These are phyloP conservation scores for Nomada lathburiana DNA, from an alignment of 2,888 invertebrate genomes.

Conservation along the genomic window DNA sequence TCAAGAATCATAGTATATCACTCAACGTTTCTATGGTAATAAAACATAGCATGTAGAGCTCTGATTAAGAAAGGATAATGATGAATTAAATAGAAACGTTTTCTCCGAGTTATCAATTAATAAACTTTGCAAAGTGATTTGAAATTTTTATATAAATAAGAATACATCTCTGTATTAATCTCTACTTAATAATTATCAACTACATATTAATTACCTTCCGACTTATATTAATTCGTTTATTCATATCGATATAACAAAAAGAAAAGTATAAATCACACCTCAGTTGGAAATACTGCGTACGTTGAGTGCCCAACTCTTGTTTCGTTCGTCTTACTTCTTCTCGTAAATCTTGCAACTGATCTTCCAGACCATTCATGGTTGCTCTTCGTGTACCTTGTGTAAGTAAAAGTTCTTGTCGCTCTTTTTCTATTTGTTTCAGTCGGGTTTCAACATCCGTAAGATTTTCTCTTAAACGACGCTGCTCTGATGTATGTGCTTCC, in stretches of 20 bases:
- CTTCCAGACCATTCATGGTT: conserved; percentile 86
- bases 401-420: conserved; percentile 86
- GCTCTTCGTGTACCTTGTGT: conserved; percentile 85
- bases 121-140: no score
- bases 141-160: no score
- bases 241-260: no score
- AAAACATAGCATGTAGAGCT: neutral
- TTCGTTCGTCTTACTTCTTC: conserved; percentile 85
- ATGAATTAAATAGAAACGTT: no score
- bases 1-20: neutral
- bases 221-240: no score
- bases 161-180: no score
- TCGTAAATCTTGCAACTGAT: conserved; percentile 85
- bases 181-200: no score
- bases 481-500: conserved; percentile 85
- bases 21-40: conserved; percentile 1
- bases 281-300: conserved; percentile 86
- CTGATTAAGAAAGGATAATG: no score
- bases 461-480: conserved; percentile 85
- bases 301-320: conserved; percentile 86
- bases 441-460: conserved; percentile 85
- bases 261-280: conserved; percentile 83
- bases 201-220: no score
- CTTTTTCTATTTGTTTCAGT: conserved; percentile 85
- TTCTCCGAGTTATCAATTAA: no score